Conservation (phyloP, 1,140 invertebrate genomes). For the Plodia interpunctella region DNA sequence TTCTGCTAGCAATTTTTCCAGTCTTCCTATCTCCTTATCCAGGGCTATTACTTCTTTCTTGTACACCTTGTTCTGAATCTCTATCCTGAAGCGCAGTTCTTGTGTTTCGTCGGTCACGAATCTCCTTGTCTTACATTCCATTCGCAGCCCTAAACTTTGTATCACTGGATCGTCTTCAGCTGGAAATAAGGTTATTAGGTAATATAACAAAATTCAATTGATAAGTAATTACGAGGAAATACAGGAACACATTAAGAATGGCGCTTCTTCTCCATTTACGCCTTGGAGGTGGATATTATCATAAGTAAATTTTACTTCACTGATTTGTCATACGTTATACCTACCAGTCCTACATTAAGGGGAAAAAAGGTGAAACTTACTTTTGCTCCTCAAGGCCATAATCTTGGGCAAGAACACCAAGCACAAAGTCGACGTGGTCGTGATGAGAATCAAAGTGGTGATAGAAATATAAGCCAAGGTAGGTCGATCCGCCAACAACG, state of each 20-base stretch:
- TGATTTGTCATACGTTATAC: too few species aligned
- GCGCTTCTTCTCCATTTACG: neutral
- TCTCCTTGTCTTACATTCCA: constrained; percentile 91
- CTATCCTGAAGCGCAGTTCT: constrained; percentile 90
- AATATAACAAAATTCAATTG: too few species aligned
- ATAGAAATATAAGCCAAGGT: constrained; percentile 91
- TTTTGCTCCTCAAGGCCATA: constrained; percentile 80
- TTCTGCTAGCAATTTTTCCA: constrained; percentile 83
- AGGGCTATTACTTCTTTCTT: constrained; percentile 88
- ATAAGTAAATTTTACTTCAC: too few species aligned
- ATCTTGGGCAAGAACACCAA: constrained; percentile 93
- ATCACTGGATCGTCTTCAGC: constrained; percentile 88
- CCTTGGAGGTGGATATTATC: too few species aligned
- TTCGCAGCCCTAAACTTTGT: constrained; percentile 90
- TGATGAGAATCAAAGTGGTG: constrained; percentile 88
- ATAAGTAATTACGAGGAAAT: too few species aligned
- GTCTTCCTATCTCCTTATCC: constrained; percentile 86
- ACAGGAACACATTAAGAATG: too few species aligned
- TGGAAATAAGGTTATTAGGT: constrained; percentile 26
- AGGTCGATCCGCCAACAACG: constrained; percentile 89
- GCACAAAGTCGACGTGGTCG: constrained; percentile 91
- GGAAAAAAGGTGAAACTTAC: constrained; percentile 48
- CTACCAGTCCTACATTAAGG: too few species aligned
- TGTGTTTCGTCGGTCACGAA: constrained; percentile 84
- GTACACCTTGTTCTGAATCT: constrained; percentile 94